Evolutionary conservation across 1,140 invertebrate species (phyloP).

Genomic region (Drosophila grimshawi): DNA sequence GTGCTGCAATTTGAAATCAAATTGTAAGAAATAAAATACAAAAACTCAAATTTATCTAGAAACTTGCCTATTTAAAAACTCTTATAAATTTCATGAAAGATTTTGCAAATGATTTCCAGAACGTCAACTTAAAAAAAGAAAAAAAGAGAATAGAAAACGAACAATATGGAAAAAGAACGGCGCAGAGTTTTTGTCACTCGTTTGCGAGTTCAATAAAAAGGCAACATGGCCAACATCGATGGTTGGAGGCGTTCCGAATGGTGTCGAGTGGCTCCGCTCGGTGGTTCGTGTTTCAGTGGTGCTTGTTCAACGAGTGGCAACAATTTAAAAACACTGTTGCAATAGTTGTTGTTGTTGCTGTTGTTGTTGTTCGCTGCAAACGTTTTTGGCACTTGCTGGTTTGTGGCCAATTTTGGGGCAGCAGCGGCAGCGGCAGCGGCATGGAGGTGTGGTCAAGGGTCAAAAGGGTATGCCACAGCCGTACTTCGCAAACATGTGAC

Average conservation of each 20-base stretch:
- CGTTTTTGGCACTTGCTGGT: conserved; percentile 74
- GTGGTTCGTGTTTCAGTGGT: conserved; percentile 8
- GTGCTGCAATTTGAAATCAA: no score
- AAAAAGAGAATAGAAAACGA: neutral
- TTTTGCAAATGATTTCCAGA: neutral
- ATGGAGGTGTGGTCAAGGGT: conserved; percentile 50
- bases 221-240: conserved; percentile 10
- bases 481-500: conserved; percentile 65
- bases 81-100: neutral
- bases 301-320: conserved; percentile 72
- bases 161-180: neutral
- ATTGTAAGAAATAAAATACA: neutral
- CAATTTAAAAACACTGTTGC: conserved; percentile 60
- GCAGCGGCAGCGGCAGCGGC: conserved; percentile 21
- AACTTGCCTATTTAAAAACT: neutral
- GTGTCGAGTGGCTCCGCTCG: conserved; percentile 33
- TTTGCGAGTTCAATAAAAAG: conserved; percentile 62
- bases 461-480: conserved; percentile 29
- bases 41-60: neutral
- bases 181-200: conserved; percentile 51
- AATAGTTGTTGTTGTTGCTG: conserved; percentile 20
- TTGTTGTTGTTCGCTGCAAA: conserved; percentile 47
- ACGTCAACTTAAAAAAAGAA: conserved; percentile 1
- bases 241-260: conserved; percentile 21
- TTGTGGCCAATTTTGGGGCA: conserved; percentile 74